Evolutionary conservation across 2,113 vertebrate species (phyloP), one percentile per base, ranked within the genome.

Genomic region (Anhinga rufa): DNA sequence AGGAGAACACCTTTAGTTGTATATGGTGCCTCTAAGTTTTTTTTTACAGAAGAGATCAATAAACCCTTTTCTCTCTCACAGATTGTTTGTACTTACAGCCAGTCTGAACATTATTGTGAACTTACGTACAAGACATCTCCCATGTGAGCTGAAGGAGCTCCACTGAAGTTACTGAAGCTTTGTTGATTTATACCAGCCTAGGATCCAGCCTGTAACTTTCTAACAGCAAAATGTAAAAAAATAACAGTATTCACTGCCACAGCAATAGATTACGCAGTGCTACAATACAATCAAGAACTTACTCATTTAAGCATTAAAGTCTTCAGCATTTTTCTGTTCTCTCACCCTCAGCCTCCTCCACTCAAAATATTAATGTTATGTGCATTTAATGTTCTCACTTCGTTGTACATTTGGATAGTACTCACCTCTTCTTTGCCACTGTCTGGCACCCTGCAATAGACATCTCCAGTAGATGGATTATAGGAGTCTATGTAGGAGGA

Each of bases 371-470:
- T 74, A 61, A 44, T 15, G 32, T 65, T 44, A 80, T 0, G 7
- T 29, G 26, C 40, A 49, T 38, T 49, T 69, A 44, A 79, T 2
- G 0, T 64, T 91, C 92, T 61, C 38, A 74, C 28, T 57, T 69
- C 17, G 31, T 38, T 38, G 44, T 4, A 36, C 18, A 11, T 20
- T 54, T 40, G 66, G 34, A 32, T 31, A 38, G 31, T 10, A 98
- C 98, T 98, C 90, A 99, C 99, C 99, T 99, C 99, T 71, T 98
- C 98, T 72, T 94, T 94, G 24, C 98, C 98, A 85, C 99, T 99
- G 93, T 99, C 98, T 10, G 99, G 99, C 22, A 99, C 98, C 88
- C 93, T 98, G 98, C 99, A 99, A 92, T 99, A 99, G 10, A 99
- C 97, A 71, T 99, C 98, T 31, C 99, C 99, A 0, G 98, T 99